phyloP scores from a whole-genome alignment of 2,797 vertebrate genomes.

The Champsocephalus esox region DNA sequence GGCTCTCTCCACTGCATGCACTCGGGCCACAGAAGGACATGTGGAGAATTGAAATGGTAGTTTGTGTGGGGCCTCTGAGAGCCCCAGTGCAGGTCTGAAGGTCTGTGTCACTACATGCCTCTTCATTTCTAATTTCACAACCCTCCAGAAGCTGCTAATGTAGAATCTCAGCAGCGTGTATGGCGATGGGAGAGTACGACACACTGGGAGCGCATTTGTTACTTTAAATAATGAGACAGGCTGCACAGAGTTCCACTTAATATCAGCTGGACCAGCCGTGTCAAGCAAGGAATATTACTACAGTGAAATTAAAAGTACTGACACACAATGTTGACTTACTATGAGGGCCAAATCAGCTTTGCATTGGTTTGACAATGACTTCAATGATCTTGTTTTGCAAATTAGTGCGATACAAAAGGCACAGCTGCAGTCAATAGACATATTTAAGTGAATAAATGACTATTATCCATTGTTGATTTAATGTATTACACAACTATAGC shows the following conservation, averaged over 20 bases:
- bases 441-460: conserved; percentile 72
- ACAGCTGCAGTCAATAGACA: conserved; percentile 66
- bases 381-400: conserved; percentile 57
- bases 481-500: conserved; percentile 52
- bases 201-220: conserved; percentile 36
- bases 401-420: conserved; percentile 53
- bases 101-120: conserved; percentile 49
- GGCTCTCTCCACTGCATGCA: conserved; percentile 35
- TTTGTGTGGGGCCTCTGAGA: conserved; percentile 57
- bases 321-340: conserved; percentile 30
- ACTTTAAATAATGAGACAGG: conserved; percentile 59
- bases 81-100: conserved; percentile 27
- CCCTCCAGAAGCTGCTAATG: conserved; percentile 58
- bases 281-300: conserved; percentile 26
- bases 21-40: conserved; percentile 61
- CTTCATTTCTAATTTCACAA: conserved; percentile 75
- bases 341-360: conserved; percentile 17
- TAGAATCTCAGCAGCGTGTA: conserved; percentile 55
- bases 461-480: conserved; percentile 67
- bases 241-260: conserved; percentile 40
- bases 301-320: conserved; percentile 31
- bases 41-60: conserved; percentile 58
- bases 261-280: conserved; percentile 40
- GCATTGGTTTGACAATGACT: conserved; percentile 40
- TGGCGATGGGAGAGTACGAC: conserved; percentile 45